phyloP scores from a whole-genome alignment of 2,113 vertebrate genomes.

The Atlantisia rogersi region DNA sequence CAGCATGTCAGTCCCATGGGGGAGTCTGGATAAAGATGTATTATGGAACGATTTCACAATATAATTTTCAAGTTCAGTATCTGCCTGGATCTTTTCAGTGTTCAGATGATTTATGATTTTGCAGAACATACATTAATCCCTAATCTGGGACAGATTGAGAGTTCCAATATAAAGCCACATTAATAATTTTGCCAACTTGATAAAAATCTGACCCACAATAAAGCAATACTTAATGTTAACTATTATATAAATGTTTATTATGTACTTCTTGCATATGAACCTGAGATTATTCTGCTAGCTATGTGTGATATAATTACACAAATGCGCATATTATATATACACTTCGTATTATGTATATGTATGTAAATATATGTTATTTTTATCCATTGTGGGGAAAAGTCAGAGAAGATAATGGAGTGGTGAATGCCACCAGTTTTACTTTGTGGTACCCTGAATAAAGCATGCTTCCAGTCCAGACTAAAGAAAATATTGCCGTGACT shows the following conservation, averaged over 20 bases:
- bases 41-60: conserved; percentile 35
- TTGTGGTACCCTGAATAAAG: background rate
- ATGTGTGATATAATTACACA: background rate
- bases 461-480: background rate
- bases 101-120: background rate
- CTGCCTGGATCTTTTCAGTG: background rate
- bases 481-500: background rate
- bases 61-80: conserved; percentile 35
- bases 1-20: background rate
- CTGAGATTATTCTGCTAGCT: background rate
- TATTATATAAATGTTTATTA: conserved; percentile 1
- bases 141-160: background rate
- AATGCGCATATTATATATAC: background rate
- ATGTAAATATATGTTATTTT: background rate
- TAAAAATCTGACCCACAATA: background rate
- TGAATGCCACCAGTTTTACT: background rate
- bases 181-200: conserved; percentile 3
- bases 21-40: conserved; percentile 30
- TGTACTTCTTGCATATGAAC: background rate
- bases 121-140: background rate
- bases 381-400: background rate
- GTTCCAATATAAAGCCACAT: background rate
- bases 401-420: background rate
- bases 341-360: background rate
- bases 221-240: background rate